A percentile compares a stretch with the other conserved stretches of the same genome.
Conservation (phyloP, 2,113 vertebrate species). For the Stigmatopora argus region DNA sequence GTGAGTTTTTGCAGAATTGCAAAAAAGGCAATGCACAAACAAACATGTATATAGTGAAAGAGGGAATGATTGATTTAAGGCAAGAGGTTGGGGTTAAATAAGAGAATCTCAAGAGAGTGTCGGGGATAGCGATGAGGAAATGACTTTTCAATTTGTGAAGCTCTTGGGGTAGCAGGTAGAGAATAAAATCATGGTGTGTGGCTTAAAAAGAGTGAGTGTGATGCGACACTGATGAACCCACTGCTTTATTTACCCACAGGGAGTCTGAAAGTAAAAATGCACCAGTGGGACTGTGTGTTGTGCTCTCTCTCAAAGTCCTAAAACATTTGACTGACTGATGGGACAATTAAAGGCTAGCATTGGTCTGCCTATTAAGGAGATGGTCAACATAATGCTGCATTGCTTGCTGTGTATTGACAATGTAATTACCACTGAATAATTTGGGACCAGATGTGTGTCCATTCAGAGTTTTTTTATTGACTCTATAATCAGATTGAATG, state of each 20-base stretch:
- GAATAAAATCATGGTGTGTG: neutral
- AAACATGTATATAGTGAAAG: neutral
- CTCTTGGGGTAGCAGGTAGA: slow-evolving; percentile 21
- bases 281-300: slow-evolving; percentile 35
- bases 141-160: slow-evolving; percentile 33
- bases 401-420: slow-evolving; percentile 43
- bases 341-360: slow-evolving; percentile 56
- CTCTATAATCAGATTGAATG: slow-evolving; percentile 49
- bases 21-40: neutral
- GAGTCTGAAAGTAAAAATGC: slow-evolving; percentile 46
- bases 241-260: slow-evolving; percentile 18
- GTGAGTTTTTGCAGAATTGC: neutral
- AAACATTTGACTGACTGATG: slow-evolving; percentile 46
- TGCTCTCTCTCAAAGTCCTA: slow-evolving; percentile 22
- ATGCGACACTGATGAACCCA: slow-evolving; percentile 37
- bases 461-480: slow-evolving; percentile 34
- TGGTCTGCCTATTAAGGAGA: slow-evolving; percentile 20
- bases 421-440: slow-evolving; percentile 61
- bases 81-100: neutral
- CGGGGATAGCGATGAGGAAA: slow-evolving; percentile 23
- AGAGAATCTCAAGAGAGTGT: slow-evolving; percentile 41
- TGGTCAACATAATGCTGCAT: slow-evolving; percentile 16
- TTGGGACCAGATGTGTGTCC: slow-evolving; percentile 21
- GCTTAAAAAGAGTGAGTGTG: slow-evolving; percentile 13
- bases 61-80: slow-evolving; percentile 1